Percentiles rank a stretch among this genome's conserved stretches.
Evolutionary conservation across 2,797 vertebrate species (phyloP).

Genomic region (Rhabdomys pumilio): DNA sequence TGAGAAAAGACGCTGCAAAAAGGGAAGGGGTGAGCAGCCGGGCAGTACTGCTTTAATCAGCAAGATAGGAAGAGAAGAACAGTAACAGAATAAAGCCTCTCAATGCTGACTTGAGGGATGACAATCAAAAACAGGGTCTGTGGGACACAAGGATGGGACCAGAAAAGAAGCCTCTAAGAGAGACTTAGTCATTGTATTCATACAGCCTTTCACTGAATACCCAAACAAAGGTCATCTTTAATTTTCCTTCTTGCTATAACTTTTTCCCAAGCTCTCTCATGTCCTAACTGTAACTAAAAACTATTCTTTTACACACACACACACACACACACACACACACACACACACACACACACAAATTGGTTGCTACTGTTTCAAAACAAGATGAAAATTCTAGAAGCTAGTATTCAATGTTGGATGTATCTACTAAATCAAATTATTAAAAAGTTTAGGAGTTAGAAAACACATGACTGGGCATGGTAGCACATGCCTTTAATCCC

Average conservation of each 20-base stretch:
- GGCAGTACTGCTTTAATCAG: not conserved
- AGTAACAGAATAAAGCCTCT: not conserved
- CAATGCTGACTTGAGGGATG: not conserved
- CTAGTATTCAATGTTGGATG: not conserved
- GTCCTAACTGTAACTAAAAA: constrained; percentile 8
- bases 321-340: not conserved
- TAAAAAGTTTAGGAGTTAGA: constrained; percentile 36
- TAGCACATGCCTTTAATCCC: not conserved
- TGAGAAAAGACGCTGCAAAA: not conserved
- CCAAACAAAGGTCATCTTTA: not conserved
- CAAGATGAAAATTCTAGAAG: constrained; percentile 39
- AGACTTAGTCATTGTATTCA: not conserved
- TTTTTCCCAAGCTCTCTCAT: not conserved
- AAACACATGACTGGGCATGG: not conserved
- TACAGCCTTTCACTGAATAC: not conserved
- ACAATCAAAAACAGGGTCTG: not conserved
- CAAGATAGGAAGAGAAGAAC: not conserved
- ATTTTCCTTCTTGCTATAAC: not conserved
- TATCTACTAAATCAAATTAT: constrained; percentile 38
- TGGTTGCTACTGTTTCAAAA: not conserved
- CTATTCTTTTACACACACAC: not conserved
- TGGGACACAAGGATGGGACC: not conserved
- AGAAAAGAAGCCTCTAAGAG: not conserved
- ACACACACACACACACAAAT: not conserved
- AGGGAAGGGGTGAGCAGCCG: not conserved